Evolutionary conservation across 2,113 vertebrate genomes (phyloP).

Genomic region (Spheniscus mendiculus): DNA sequence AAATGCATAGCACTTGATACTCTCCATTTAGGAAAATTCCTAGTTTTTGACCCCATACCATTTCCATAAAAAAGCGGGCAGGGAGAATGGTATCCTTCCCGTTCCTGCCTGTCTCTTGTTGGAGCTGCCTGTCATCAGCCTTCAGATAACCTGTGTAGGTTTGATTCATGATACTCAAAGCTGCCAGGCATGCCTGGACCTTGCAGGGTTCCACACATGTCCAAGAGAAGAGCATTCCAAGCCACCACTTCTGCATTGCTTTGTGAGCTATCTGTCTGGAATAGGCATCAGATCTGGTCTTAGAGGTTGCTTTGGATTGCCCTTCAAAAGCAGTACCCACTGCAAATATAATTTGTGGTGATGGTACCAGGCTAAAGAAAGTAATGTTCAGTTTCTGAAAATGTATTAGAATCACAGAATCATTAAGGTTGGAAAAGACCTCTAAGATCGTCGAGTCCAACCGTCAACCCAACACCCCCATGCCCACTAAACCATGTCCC

Average conservation of each 20-base stretch:
- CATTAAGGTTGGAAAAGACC: too few relatives aligned
- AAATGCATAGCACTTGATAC: not conserved
- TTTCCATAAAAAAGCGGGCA: not conserved
- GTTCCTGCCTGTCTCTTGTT: not conserved
- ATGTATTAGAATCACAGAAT: too few relatives aligned
- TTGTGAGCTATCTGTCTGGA: not conserved
- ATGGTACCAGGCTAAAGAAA: not conserved
- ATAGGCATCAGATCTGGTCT: not conserved
- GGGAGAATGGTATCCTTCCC: not conserved
- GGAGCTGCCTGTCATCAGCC: not conserved
- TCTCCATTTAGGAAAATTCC: not conserved
- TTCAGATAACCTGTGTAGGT: not conserved
- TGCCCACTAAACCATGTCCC: too few relatives aligned
- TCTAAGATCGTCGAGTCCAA: too few relatives aligned
- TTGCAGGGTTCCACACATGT: not conserved
- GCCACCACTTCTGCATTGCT: not conserved
- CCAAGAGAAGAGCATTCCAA: not conserved
- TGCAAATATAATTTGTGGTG: not conserved
- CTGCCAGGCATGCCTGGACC: not conserved
- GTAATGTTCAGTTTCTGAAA: not conserved
- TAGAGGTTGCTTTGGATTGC: not conserved
- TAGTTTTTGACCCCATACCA: not conserved
- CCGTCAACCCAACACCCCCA: too few relatives aligned
- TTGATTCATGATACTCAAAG: not conserved
- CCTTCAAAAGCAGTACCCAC: not conserved